A percentile compares a stretch with the other conserved stretches of the same genome.
Conservation (phyloP, 35 echinoderm and acorn worm species). For the Lytechinus variegatus region DNA sequence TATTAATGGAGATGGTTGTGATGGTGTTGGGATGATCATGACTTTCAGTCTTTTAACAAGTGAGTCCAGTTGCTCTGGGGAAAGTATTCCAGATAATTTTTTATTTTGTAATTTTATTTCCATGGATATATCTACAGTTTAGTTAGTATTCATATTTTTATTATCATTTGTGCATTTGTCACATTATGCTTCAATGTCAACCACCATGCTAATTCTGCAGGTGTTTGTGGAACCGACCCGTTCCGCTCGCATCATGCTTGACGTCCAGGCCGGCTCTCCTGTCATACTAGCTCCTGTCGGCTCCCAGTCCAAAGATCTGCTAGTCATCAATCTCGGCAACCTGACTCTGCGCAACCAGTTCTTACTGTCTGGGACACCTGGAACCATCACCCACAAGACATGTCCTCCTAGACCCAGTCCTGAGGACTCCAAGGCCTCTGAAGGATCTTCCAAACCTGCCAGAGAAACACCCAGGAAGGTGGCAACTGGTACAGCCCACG, state of each 20-base stretch:
- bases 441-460: neutral
- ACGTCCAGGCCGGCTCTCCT: conserved; percentile 95
- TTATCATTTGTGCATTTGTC: no score
- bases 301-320: conserved; percentile 79
- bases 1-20: neutral
- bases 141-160: neutral
- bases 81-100: neutral
- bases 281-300: conserved; percentile 88
- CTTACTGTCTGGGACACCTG: conserved; percentile 68
- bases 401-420: neutral
- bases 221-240: conserved; percentile 74
- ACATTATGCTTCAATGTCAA: neutral
- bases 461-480: conserved; percentile 31
- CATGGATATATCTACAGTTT: neutral
- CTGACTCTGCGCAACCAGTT: conserved; percentile 90
- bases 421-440: neutral
- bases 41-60: neutral
- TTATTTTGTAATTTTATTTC: neutral
- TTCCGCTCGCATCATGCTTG: conserved; percentile 74
- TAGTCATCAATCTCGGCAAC: conserved; percentile 94
- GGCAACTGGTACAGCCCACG: neutral
- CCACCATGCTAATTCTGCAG: conserved; percentile 38
- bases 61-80: neutral
- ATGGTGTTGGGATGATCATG: neutral
- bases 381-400: conserved; percentile 64